phyloP scores from a whole-genome alignment of 2,113 vertebrate genomes.

The Sclerurus mexicanus region DNA sequence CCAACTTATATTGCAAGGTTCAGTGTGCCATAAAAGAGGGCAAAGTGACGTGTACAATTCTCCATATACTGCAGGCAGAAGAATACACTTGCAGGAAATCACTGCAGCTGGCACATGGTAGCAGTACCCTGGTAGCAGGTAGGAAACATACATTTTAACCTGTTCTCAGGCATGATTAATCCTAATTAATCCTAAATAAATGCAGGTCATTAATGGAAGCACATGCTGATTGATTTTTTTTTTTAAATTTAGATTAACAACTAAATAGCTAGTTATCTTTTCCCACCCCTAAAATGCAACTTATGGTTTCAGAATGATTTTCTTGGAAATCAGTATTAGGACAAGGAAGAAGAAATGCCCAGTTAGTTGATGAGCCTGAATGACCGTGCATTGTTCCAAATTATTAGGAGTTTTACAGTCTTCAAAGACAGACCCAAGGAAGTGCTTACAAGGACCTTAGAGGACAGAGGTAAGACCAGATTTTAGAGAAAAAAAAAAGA shows the following conservation, averaged over 20 bases:
- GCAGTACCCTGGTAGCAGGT: background rate
- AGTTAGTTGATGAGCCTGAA: background rate
- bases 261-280: background rate
- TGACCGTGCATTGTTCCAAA: background rate
- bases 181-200: slow-evolving; percentile 5
- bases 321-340: background rate
- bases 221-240: background rate
- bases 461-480: background rate
- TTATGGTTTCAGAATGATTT: background rate
- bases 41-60: background rate
- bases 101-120: background rate
- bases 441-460: background rate
- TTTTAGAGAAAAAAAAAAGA: background rate
- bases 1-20: background rate
- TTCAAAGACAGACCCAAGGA: background rate
- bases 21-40: background rate
- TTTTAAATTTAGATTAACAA: background rate
- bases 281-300: background rate
- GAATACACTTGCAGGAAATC: background rate
- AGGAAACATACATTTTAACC: background rate
- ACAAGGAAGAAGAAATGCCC: background rate
- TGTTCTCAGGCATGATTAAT: background rate
- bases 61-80: background rate
- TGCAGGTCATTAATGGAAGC: background rate
- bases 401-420: background rate